Evolutionary conservation across 2,113 vertebrate species (phyloP).

Genomic region (Tachycineta bicolor): DNA sequence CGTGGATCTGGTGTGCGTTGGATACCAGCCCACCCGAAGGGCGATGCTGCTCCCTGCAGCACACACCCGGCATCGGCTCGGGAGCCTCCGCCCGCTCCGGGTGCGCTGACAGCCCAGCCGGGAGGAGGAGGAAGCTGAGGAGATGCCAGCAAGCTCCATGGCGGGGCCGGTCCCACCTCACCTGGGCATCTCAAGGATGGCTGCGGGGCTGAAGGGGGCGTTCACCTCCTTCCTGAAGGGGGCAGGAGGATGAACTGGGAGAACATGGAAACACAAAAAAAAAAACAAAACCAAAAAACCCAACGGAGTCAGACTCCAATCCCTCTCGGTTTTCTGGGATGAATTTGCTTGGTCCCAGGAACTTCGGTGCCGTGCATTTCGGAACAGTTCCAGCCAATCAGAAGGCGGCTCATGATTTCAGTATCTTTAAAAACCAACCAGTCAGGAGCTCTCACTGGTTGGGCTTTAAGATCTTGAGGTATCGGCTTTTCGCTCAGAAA

Average conservation of each 20-base stretch:
- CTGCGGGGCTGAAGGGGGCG: not conserved
- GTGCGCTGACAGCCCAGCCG: rapidly evolving
- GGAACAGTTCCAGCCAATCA: slow-evolving; percentile 61
- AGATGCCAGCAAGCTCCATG: not conserved
- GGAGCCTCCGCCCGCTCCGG: not conserved
- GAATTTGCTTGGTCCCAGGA: slow-evolving; percentile 58
- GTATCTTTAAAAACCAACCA: slow-evolving; percentile 70
- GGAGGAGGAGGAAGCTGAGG: not conserved
- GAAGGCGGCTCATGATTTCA: slow-evolving; percentile 61
- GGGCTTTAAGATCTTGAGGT: slow-evolving; percentile 71
- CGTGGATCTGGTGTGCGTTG: not conserved
- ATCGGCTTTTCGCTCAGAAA: slow-evolving; percentile 47
- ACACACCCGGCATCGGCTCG: rapidly evolving
- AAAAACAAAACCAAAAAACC: not conserved
- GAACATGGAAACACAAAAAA: not conserved
- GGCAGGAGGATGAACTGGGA: not conserved
- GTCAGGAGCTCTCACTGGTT: slow-evolving; percentile 48
- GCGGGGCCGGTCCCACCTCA: not conserved
- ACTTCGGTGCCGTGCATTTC: not conserved
- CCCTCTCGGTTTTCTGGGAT: not conserved
- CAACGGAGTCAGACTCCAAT: not conserved
- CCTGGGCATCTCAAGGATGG: not conserved
- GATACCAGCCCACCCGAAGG: not conserved
- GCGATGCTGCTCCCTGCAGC: slow-evolving; percentile 28
- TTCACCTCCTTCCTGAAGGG: not conserved